A percentile compares a stretch with the other conserved stretches of the same genome.
These are phyloP conservation scores for Diuraphis noxia DNA, from an alignment of 1,140 invertebrate genomes.

Conservation along the genomic window DNA sequence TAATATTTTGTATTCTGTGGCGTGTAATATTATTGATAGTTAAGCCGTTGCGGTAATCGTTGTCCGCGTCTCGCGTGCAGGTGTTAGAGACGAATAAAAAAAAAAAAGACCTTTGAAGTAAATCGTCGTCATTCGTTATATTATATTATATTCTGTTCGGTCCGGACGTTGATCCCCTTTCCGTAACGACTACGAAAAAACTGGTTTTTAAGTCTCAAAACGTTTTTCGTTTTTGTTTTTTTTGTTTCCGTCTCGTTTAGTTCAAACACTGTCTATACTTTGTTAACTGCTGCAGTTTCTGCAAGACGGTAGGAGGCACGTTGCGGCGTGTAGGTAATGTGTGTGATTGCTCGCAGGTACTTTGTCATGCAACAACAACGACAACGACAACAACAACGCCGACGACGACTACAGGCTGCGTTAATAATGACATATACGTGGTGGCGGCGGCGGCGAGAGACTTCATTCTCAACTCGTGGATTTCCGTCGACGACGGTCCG, in stretches of 20 bases:
- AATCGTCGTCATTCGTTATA: neutral
- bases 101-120: neutral
- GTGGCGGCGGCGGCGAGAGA: neutral
- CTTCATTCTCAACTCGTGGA: neutral
- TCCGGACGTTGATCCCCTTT: neutral
- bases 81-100: neutral
- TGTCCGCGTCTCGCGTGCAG: too few relatives aligned
- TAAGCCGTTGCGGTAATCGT: neutral
- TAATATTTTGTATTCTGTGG: neutral
- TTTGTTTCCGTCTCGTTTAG: neutral
- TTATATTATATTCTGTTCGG: too few relatives aligned
- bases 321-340: neutral
- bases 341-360: neutral
- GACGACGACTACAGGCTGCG: neutral
- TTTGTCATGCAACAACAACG: neutral
- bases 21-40: conserved; percentile 1
- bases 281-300: neutral
- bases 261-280: neutral
- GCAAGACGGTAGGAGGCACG: neutral
- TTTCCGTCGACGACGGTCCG: neutral
- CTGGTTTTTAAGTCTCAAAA: conserved; percentile 2
- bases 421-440: conserved; percentile 42
- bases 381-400: neutral
- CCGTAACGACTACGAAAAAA: neutral
- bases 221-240: neutral